Evolutionary conservation across 1,140 invertebrate genomes (phyloP).

Genomic region (Capitella teleta): DNA sequence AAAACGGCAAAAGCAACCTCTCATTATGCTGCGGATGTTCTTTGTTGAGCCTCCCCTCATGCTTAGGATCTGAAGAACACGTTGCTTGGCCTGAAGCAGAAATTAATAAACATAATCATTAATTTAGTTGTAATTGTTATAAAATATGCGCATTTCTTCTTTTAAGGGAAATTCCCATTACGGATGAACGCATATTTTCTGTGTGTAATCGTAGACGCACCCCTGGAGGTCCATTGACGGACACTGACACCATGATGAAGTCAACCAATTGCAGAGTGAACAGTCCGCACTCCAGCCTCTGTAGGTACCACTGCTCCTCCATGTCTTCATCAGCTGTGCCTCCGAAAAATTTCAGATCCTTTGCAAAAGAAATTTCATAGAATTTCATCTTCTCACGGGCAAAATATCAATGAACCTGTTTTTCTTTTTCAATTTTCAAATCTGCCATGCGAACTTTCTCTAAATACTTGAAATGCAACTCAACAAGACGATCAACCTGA

Average conservation of each 20-base stretch:
- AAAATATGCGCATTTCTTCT: neutral
- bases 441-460: constrained; percentile 86
- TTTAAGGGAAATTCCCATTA: neutral
- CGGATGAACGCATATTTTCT: neutral
- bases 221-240: constrained; percentile 55
- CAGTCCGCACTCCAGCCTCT: constrained; percentile 78
- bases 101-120: neutral
- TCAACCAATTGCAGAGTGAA: constrained; percentile 93
- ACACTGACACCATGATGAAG: constrained; percentile 88
- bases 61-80: constrained; percentile 79
- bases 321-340: constrained; percentile 44
- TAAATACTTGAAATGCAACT: constrained; percentile 94
- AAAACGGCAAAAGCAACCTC: constrained; percentile 48
- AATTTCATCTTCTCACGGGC: neutral
- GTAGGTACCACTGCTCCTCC: constrained; percentile 77
- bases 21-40: constrained; percentile 87
- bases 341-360: constrained; percentile 10
- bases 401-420: constrained; percentile 28
- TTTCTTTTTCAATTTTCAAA: constrained; percentile 55
- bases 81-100: constrained; percentile 54
- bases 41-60: constrained; percentile 80
- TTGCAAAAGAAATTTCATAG: neutral
- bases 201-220: constrained; percentile 42
- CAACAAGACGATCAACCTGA: constrained; percentile 78
- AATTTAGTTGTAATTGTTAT: neutral